Evolutionary conservation across 2,797 vertebrate species (phyloP).

Genomic region (Linurgus olivaceus): DNA sequence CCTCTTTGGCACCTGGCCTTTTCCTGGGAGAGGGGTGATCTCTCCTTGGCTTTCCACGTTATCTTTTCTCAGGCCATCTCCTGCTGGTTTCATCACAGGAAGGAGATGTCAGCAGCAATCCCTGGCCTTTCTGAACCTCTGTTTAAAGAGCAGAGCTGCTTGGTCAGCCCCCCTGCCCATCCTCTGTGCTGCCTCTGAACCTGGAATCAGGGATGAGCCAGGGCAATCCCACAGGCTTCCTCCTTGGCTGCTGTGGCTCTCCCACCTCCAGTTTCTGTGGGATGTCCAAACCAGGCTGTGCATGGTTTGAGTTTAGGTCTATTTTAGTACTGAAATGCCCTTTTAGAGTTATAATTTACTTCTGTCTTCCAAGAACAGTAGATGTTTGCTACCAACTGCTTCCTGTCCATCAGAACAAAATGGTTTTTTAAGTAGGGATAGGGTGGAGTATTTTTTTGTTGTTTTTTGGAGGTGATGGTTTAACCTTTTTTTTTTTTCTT

Average conservation of each 20-base stretch:
- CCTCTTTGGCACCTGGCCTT: background rate
- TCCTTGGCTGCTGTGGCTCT: background rate
- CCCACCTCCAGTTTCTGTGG: conserved; percentile 16
- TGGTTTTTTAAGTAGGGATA: background rate
- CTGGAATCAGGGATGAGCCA: background rate
- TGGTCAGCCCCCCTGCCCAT: conserved; percentile 11
- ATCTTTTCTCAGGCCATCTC: background rate
- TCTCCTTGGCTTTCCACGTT: background rate
- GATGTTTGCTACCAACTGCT: background rate
- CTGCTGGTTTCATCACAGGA: background rate
- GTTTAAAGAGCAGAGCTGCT: conserved; percentile 30
- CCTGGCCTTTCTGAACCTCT: background rate
- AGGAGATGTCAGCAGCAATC: background rate
- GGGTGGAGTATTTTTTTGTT: background rate
- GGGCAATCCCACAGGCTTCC: background rate
- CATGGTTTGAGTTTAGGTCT: conserved; percentile 32
- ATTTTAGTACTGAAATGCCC: conserved; percentile 1
- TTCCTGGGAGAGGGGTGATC: background rate
- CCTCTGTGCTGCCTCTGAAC: background rate
- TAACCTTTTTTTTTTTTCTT: background rate
- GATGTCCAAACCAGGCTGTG: background rate
- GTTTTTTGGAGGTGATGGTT: background rate
- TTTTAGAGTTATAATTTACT: conserved; percentile 44
- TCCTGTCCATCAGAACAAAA: background rate
- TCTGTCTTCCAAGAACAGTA: background rate